A percentile compares a stretch with the other conserved stretches of the same genome.
Evolutionary conservation across 2,113 vertebrate species (phyloP).

Genomic region (Himantopus leucocephalus): DNA sequence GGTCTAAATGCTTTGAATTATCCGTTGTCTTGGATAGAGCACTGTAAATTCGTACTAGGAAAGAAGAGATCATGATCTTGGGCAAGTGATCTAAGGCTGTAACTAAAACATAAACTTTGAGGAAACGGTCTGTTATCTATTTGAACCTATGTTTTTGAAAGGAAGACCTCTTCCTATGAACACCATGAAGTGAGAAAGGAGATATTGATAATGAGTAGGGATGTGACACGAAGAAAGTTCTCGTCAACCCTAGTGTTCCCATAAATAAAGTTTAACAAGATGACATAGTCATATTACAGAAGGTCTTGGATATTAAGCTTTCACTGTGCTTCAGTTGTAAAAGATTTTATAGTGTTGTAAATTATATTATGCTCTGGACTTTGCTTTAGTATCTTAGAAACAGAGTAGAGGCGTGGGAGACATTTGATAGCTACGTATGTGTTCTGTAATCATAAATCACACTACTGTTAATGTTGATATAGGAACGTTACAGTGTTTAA

Average conservation of each 20-base stretch:
- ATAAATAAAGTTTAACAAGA: slow-evolving; percentile 84
- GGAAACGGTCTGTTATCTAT: not conserved
- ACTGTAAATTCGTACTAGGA: not conserved
- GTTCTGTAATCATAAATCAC: slow-evolving; percentile 60
- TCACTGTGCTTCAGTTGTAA: slow-evolving; percentile 77
- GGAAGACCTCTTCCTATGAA: slow-evolving; percentile 27
- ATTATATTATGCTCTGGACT: slow-evolving; percentile 80
- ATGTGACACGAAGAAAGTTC: slow-evolving; percentile 32
- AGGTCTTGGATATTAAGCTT: slow-evolving; percentile 74
- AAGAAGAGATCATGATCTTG: not conserved
- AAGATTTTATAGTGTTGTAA: slow-evolving; percentile 80
- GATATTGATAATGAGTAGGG: slow-evolving; percentile 54
- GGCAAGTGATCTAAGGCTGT: not conserved
- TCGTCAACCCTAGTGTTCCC: slow-evolving; percentile 54
- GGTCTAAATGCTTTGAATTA: not conserved
- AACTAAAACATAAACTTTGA: not conserved
- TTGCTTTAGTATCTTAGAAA: slow-evolving; percentile 73
- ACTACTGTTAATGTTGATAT: slow-evolving; percentile 40
- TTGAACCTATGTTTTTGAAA: slow-evolving; percentile 28
- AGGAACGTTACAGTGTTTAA: slow-evolving; percentile 35
- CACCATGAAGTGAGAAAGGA: slow-evolving; percentile 41
- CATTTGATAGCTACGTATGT: slow-evolving; percentile 52
- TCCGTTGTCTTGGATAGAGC: not conserved
- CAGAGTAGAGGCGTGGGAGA: slow-evolving; percentile 55
- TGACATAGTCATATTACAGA: slow-evolving; percentile 77